A percentile compares a stretch with the other conserved stretches of the same genome.
Evolutionary conservation across 2,113 vertebrate species (phyloP).

Genomic region (Noctilio leporinus): DNA sequence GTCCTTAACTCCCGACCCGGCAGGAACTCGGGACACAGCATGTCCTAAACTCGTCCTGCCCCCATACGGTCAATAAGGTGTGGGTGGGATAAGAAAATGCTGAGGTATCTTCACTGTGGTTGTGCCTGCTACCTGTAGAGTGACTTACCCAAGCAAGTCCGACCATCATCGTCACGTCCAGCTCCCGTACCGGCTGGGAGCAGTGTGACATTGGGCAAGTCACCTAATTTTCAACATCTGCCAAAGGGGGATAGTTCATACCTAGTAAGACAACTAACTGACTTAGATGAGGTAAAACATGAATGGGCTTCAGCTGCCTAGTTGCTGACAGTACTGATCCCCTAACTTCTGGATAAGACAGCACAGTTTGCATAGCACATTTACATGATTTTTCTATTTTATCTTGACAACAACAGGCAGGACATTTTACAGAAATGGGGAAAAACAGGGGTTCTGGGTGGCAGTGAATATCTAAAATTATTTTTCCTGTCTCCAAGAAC

Average conservation of each 20-base stretch:
- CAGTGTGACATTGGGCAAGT: not conserved
- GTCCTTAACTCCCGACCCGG: not conserved
- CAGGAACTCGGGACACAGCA: not conserved
- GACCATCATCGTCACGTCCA: not conserved
- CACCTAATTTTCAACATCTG: not conserved
- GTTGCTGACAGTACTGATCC: no score
- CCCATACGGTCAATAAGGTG: not conserved
- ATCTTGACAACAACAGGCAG: not conserved
- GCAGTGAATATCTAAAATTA: not conserved
- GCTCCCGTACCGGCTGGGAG: not conserved
- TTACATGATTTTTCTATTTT: fast-evolving
- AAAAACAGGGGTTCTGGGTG: not conserved
- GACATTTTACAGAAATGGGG: not conserved
- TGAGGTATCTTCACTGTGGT: not conserved
- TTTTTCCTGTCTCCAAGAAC: not conserved
- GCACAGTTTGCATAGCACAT: not conserved
- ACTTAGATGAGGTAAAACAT: not conserved
- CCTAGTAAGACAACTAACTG: not conserved
- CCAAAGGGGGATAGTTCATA: not conserved
- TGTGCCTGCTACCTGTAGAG: not conserved
- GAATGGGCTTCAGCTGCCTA: no score
- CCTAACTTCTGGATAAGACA: fast-evolving
- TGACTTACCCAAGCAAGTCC: not conserved
- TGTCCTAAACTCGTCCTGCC: not conserved
- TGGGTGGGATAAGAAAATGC: not conserved